Evolutionary conservation across 2,888 invertebrate species (phyloP).

Genomic region (Sphecodes monilicornis): DNA sequence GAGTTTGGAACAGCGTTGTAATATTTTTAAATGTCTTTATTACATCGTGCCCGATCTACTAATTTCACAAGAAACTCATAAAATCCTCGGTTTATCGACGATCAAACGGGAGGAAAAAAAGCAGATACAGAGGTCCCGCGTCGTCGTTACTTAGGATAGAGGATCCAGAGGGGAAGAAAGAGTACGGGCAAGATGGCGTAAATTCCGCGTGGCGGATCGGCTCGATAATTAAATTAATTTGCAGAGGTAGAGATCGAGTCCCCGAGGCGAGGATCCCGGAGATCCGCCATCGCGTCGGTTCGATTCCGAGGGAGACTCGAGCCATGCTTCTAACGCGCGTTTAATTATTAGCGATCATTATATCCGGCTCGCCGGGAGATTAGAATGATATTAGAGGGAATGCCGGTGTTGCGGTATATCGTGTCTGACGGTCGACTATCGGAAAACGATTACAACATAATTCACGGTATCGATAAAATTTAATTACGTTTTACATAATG

Average conservation of each 20-base stretch:
- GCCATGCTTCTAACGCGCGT: slow-evolving; percentile 51
- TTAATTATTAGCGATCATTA: slow-evolving; percentile 63
- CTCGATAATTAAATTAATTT: slow-evolving; percentile 30
- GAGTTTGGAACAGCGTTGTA: not conserved
- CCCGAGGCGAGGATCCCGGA: slow-evolving; percentile 21
- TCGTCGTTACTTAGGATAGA: not conserved
- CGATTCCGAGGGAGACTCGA: not conserved
- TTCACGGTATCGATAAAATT: slow-evolving; percentile 72
- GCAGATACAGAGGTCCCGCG: not conserved
- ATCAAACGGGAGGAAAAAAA: not conserved
- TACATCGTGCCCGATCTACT: not conserved
- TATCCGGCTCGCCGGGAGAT: slow-evolving; percentile 55
- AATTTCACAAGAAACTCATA: not conserved
- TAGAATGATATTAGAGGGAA: slow-evolving; percentile 65
- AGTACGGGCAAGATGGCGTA: not conserved
- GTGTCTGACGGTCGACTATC: slow-evolving; percentile 63
- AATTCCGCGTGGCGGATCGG: not conserved
- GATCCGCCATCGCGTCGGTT: not conserved
- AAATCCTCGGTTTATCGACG: not conserved
- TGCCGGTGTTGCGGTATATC: slow-evolving; percentile 48
- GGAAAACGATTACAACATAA: slow-evolving; percentile 73
- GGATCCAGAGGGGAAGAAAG: not conserved
- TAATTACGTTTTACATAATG: slow-evolving; percentile 71
- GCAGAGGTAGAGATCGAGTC: not conserved
- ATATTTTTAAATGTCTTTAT: not conserved